Evolutionary conservation across 2,797 vertebrate genomes (phyloP), one percentile per base, ranked within the genome.

Genomic region (Halcyon chelicuti): DNA sequence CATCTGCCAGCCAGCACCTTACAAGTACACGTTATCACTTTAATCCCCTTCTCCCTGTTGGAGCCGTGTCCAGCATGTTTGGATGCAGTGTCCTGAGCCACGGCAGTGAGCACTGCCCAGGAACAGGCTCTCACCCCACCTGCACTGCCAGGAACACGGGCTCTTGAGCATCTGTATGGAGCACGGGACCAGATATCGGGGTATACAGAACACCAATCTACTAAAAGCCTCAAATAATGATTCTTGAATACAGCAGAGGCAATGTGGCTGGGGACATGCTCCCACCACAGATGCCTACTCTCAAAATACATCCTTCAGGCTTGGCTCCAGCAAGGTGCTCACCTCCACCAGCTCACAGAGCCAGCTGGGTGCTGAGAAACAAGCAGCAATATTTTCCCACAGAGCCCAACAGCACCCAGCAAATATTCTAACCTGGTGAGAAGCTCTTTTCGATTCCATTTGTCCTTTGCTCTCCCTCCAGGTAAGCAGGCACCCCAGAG

Each of bases 121-220:
- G 47, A 57, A 60, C 5, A 12, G 39, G 31, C 55, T 73, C 37
- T 31, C 18, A 39, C 15, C 31, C 46, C 39, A 44, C 10, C 65
- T 73, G 55, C 23, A 9, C 16, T 3, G 5, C 40, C 51, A 22
- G 44, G 19, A 47, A 66, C 67, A 40, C 0, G 3, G 37, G 22
- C 10, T 81, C 39, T 52, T 0, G 0, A 40, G 28, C 49, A 75
- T 40, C 81, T 2, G 0, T 37, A 18, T 0, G 0, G 37, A 87
- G 29, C 22, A 22, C 0, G 72, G 63, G 8, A 57, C 7, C 47
- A 81, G 49, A 35, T 8, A 42, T 4, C 4, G 0, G 18, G 47
- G 14, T 42, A 46, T 33, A 76, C 12, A 46, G 42, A 23, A 72
- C 17, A 78, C 8, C 22, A 70, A 29, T 8, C 72, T 35, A 37